Evolutionary conservation across 2,113 vertebrate genomes (phyloP).

Genomic region (Lynx canadensis): DNA sequence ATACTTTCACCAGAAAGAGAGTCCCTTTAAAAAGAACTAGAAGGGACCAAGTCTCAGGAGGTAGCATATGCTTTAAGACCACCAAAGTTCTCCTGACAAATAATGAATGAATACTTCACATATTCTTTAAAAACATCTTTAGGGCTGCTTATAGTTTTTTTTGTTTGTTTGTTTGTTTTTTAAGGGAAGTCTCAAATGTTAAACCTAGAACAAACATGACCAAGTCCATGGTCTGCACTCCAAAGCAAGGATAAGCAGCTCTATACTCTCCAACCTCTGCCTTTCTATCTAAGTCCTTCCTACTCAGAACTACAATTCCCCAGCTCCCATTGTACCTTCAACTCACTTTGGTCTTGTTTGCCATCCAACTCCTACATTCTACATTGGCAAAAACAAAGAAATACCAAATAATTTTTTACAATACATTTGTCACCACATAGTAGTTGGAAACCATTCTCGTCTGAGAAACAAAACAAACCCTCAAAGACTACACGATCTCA

Average conservation of each 20-base stretch:
- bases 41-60: neutral
- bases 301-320: neutral
- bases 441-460: neutral
- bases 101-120: neutral
- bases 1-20: neutral
- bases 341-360: neutral
- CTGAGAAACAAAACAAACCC: neutral
- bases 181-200: neutral
- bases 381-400: conserved; percentile 24
- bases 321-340: neutral
- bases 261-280: neutral
- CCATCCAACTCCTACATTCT: neutral
- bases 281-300: neutral
- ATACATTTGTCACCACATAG: neutral
- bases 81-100: neutral
- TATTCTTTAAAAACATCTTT: conserved; percentile 15
- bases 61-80: neutral
- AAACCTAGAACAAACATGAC: neutral
- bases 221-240: neutral
- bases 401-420: neutral
- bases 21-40: conserved; percentile 63
- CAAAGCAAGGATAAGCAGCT: neutral
- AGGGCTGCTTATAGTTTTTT: neutral
- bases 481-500: neutral
- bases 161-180: neutral